Conservation (phyloP, 30 jellyfish, hydroid and myxozoan genomes). For the Mastigias papua region DNA sequence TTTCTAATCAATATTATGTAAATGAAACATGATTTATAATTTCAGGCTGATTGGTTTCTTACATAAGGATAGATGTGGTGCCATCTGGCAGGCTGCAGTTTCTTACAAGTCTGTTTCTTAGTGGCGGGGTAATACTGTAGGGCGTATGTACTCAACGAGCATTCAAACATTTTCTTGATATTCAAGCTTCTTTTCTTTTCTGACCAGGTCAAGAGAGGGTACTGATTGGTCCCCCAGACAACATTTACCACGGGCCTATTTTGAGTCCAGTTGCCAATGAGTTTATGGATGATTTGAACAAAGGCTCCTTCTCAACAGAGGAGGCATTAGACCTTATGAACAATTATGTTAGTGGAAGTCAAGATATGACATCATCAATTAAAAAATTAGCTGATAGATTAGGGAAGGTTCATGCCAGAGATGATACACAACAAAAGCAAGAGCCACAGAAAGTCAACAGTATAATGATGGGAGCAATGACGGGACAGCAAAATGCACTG, state of each 20-base stretch:
- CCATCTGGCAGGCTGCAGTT: no score
- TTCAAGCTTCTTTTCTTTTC: background rate
- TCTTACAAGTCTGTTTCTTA: no score
- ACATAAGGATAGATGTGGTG: no score
- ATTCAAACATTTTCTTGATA: no score
- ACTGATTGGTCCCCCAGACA: conserved; percentile 75
- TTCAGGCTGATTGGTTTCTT: no score
- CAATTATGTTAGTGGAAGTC: conserved; percentile 96
- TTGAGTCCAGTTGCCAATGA: conserved; percentile 89
- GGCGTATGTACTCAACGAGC: no score
- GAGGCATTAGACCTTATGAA: conserved; percentile 96
- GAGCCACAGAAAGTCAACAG: conserved; percentile 27
- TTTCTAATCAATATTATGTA: no score
- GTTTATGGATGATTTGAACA: conserved; percentile 80
- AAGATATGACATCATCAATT: conserved; percentile 91
- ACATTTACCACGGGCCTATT: conserved; percentile 81
- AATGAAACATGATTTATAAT: no score
- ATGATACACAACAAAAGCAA: conserved; percentile 6
- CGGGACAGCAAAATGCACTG: background rate
- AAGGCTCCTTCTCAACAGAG: conserved; percentile 87
- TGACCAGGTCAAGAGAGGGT: conserved; percentile 58
- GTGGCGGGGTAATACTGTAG: no score
- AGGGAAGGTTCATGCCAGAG: conserved; percentile 63
- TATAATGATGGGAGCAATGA: conserved; percentile 21
- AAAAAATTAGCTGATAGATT: conserved; percentile 72